phyloP scores from a whole-genome alignment of 2,113 vertebrate species.

The Tangachromis dhanisi region DNA sequence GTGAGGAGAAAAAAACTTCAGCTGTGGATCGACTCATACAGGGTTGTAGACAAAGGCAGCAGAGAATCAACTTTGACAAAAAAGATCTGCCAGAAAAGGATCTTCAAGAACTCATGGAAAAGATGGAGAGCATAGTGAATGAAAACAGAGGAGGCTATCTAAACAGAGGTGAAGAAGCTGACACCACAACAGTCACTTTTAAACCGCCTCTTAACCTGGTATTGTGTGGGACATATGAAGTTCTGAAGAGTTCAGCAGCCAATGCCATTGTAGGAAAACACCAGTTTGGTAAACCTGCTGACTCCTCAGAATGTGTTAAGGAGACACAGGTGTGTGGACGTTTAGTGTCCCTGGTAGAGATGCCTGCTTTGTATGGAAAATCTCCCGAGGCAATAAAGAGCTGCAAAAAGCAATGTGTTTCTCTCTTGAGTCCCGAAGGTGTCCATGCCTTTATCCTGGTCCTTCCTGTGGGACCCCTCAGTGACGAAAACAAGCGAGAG shows the following conservation, averaged over 20 bases:
- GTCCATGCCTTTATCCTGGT: slow-evolving; percentile 14
- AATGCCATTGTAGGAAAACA: background rate
- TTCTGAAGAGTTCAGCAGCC: background rate
- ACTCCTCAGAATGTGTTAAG: background rate
- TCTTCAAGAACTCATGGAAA: background rate
- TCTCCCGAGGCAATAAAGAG: background rate
- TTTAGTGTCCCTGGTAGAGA: background rate
- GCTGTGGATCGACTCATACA: background rate
- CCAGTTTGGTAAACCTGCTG: background rate
- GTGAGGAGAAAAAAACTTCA: background rate
- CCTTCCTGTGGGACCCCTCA: background rate
- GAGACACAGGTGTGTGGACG: background rate
- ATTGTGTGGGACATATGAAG: background rate
- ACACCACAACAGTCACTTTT: background rate
- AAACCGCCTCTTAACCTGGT: background rate
- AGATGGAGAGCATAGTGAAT: slow-evolving; percentile 3
- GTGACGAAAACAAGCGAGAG: background rate
- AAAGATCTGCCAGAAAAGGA: background rate
- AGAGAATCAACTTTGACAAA: background rate
- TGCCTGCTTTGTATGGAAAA: slow-evolving; percentile 6
- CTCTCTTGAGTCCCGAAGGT: background rate
- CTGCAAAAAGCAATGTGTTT: background rate
- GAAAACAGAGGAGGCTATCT: slow-evolving; percentile 8
- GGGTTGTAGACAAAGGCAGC: background rate
- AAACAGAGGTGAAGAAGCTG: background rate